These are phyloP conservation scores for Anthoscopus minutus DNA, from an alignment of 2,113 vertebrate species.

Conservation along the genomic window DNA sequence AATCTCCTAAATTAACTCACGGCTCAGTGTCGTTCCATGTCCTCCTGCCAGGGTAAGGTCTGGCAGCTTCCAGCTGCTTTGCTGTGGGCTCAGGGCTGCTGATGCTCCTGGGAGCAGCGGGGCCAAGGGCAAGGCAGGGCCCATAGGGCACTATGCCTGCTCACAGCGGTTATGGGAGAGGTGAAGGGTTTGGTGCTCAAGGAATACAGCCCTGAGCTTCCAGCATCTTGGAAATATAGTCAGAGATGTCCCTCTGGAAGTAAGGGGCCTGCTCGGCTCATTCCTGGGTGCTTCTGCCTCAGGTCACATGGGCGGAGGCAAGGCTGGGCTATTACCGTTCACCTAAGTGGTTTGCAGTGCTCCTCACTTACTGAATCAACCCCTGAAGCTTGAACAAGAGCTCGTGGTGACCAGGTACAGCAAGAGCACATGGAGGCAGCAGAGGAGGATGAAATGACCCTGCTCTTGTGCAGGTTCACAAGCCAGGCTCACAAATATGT, in stretches of 20 bases:
- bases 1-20: neutral
- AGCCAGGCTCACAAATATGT: neutral
- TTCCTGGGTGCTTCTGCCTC: neutral
- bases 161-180: fast-evolving
- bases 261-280: fast-evolving
- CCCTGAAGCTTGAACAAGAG: neutral
- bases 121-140: neutral
- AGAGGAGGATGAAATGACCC: neutral
- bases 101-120: neutral
- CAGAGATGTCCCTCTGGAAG: neutral
- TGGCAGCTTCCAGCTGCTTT: neutral
- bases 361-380: neutral
- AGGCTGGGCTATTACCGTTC: neutral
- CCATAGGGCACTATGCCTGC: neutral
- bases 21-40: neutral
- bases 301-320: neutral
- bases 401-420: fast-evolving
- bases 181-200: neutral
- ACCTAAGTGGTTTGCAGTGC: neutral
- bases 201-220: neutral
- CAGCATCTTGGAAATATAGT: neutral
- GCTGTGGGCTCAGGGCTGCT: neutral
- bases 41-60: neutral
- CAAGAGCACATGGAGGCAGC: neutral
- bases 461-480: fast-evolving